Conservation (phyloP, 1,140 invertebrate species). For the Stegodyphus mimosarum region DNA sequence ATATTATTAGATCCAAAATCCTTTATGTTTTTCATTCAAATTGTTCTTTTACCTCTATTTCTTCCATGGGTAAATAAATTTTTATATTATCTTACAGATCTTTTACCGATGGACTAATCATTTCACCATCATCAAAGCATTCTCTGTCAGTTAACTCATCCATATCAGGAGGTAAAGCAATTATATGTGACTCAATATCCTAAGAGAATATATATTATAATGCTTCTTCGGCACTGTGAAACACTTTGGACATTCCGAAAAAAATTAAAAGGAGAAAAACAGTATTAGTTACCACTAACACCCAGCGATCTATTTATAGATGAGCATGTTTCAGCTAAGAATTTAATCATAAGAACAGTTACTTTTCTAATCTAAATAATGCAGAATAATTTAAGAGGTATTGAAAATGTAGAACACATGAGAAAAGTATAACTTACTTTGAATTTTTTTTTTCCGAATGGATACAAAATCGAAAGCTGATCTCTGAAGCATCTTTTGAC, state of each 20-base stretch:
- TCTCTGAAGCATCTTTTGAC: not conserved
- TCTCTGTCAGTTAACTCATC: not conserved
- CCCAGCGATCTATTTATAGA: not conserved
- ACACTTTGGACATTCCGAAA: not conserved
- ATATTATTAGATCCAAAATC: no score
- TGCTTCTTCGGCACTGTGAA: not conserved
- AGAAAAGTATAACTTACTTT: not conserved
- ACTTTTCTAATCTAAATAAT: not conserved
- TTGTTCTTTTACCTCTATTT: no score
- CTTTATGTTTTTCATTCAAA: no score
- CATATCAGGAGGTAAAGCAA: not conserved
- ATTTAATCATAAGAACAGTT: not conserved
- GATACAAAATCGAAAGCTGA: not conserved
- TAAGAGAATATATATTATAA: no score
- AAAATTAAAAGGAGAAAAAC: not conserved
- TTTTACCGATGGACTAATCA: not conserved
- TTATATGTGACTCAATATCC: not conserved
- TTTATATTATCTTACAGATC: no score
- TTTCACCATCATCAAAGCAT: not conserved
- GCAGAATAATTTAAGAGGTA: not conserved
- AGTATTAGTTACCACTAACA: not conserved
- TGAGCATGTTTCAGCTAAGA: not conserved
- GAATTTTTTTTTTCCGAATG: not conserved
- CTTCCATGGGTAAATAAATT: no score
- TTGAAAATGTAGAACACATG: conserved; percentile 6